Evolutionary conservation across 2,113 vertebrate species (phyloP), one percentile per base, ranked within the genome.

Genomic region (Ploceus nigricollis): DNA sequence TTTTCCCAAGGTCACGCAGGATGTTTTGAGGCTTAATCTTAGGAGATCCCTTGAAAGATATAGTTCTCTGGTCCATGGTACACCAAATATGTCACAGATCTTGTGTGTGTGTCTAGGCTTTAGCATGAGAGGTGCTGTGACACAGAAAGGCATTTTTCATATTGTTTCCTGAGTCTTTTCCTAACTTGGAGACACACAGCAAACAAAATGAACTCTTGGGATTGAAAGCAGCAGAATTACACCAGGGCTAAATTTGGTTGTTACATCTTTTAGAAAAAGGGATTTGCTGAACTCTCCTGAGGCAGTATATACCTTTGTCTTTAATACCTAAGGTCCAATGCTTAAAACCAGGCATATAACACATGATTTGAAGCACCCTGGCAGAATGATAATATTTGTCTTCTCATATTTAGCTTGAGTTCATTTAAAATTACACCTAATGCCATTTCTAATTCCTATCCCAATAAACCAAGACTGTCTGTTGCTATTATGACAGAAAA

Each of bases 321-420:
- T 87, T 61, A 89, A 82, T n/a, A 77, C 21, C 33, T 85, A 65
- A 80, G n/a, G 47, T 88, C 33, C 64, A 71, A 4, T 48, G 53
- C 48, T 65, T 89, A 76, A 94, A 96, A 61, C 19, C 15, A 53
- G 61, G 44, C 54, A 40, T 65, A 54, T 87, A 94, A 56, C 23
- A 48, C 33, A 71, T 2, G 0, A 68, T 81, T 76, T 94, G 89
- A 93, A 91, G 51, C n/a, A 79, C 24, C 4, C 12, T 87, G 56
- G 54, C 90, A 91, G 66, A 91, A 56, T 85, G 31, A 73, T 71
- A 77, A 16, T 94, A 70, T 94, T 96, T 96, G 40, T 80, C 63
- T 93, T 89, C 66, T 39, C 37, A 47, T 65, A 35, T 93, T 95
- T 93, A 94, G 42, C 75, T 80, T 85, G 82, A 11, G 11, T 71